These are phyloP conservation scores for Monarcha castaneiventris DNA, from an alignment of 2,113 vertebrate genomes.

Conservation along the genomic window DNA sequence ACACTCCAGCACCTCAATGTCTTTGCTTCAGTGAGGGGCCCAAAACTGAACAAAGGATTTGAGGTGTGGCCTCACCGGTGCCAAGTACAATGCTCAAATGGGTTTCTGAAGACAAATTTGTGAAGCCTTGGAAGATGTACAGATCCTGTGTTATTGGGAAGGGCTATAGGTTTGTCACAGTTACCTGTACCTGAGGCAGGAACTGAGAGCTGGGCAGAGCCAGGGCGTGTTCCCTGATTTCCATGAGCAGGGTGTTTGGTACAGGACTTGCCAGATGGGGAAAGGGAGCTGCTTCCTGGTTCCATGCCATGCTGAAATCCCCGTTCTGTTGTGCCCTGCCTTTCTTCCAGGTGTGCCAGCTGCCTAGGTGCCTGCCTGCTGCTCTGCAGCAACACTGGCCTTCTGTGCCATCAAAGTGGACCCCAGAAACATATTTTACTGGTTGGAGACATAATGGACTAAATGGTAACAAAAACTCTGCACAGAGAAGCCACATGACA, in stretches of 20 bases:
- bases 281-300: not conserved
- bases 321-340: accelerated
- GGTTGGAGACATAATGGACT: not conserved
- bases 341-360: not conserved
- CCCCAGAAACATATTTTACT: accelerated
- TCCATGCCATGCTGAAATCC: not conserved
- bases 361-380: not conserved
- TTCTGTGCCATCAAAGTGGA: accelerated
- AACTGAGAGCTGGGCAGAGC: not conserved
- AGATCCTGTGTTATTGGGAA: not conserved
- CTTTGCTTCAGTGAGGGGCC: not conserved
- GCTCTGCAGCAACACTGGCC: not conserved
- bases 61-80: not conserved
- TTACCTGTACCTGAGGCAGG: not conserved
- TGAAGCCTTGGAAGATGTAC: not conserved
- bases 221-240: not conserved
- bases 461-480: not conserved
- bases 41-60: not conserved
- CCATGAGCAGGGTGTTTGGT: not conserved
- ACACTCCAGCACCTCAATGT: not conserved
- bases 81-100: not conserved
- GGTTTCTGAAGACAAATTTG: not conserved
- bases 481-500: not conserved
- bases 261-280: not conserved
- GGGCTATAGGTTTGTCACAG: not conserved